Evolutionary conservation across 92 coral and sea anemone species (phyloP), one percentile per base, ranked within the genome.

Genomic region (Parazoanthus darwini): DNA sequence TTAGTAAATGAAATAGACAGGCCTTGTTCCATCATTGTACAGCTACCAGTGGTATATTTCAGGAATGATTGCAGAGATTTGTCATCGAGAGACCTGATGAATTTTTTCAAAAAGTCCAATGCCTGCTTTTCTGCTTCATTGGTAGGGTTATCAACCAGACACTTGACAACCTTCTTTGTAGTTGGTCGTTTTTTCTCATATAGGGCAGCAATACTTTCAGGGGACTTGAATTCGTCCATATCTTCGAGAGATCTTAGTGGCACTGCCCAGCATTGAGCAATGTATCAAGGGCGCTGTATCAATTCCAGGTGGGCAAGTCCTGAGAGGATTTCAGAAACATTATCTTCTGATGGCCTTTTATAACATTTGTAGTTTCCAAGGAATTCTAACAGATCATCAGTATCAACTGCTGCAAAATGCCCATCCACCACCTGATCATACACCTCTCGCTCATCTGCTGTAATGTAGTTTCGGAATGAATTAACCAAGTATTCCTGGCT

Each of bases 371-470:
- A 80, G 56, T 54, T 80, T n/a, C 70, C 70, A 37, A 80, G 67
- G 84, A 80, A 51, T 10, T 80, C 43, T 68, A 80, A 29, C 23
- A 80, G 36, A 33, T 80, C 84, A 23, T 26, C 68, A 56, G 50
- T 42, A 79, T 79, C 48, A 38, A 44, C 46, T 25, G 5, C 63
- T 26, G n/a, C 14, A 29, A 80, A 80, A 51, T 80, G 68, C 25
- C 84, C 84, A 50, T 51, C 39, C 6, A 42, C n/a, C 25, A 80
- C 51, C 16, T 42, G 22, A 56, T 80, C 84, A 38, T 6, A 80
- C 5, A 54, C 51, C 56, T 80, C 84, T 50, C 84, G 70, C 43
- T 80, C 84, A 25, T 80, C 84, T 50, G 22, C 10, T 44, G 84
- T 80, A 5, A 54, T 54, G 67, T 80, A 80, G 70, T 51, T 51